Evolutionary conservation across 2,888 invertebrate species (phyloP).

Genomic region (Ypsolopha scabrella): DNA sequence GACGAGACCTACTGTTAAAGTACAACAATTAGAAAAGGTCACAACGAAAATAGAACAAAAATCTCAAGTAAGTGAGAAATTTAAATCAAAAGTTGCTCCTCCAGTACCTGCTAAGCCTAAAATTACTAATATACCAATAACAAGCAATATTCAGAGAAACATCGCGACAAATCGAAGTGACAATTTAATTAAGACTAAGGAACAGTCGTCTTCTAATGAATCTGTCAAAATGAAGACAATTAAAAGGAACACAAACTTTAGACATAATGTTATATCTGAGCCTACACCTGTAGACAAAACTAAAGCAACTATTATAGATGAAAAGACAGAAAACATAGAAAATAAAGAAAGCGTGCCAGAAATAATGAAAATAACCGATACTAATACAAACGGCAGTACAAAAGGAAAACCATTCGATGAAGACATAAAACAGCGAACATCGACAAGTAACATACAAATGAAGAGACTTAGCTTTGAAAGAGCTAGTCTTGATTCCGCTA

Average conservation of each 20-base stretch:
- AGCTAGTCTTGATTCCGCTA: constrained; percentile 59
- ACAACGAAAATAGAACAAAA: constrained; percentile 13
- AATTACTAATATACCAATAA: constrained; percentile 32
- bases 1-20: constrained; percentile 26
- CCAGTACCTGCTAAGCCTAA: constrained; percentile 76
- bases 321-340: constrained; percentile 15
- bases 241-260: constrained; percentile 29
- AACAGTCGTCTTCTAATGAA: constrained; percentile 34
- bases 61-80: constrained; percentile 22
- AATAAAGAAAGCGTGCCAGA: not conserved
- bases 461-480: constrained; percentile 61
- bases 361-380: not conserved
- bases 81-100: constrained; percentile 69
- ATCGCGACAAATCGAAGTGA: constrained; percentile 17
- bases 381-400: not conserved
- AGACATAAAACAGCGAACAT: too few species aligned
- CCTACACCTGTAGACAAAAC: constrained; percentile 27
- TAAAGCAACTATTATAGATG: constrained; percentile 13
- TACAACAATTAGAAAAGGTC: constrained; percentile 18
- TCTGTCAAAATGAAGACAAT: constrained; percentile 37
- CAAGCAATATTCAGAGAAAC: constrained; percentile 23
- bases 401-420: constrained; percentile 19
- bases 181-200: constrained; percentile 21
- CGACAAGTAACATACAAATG: constrained; percentile 46
- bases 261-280: constrained; percentile 27